Base-by-base conservation (phyloP, 2,113 vertebrate species). In the Bettongia penicillata region DNA sequence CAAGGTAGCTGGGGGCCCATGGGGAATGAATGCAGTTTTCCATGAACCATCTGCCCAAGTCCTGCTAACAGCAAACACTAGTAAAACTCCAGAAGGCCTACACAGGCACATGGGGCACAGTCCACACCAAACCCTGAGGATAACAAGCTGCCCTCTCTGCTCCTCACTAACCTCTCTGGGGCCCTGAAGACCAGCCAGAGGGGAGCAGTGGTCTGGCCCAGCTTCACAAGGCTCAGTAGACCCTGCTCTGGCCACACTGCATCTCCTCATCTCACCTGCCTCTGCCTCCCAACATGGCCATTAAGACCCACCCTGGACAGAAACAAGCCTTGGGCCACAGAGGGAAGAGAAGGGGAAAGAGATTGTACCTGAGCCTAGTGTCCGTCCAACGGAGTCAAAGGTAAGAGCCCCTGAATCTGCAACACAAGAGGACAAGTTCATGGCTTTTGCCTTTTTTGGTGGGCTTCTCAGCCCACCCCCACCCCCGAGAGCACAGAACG, bases 361-460 rank as follows among this genome's bases (percentile, higher is more conserved):
- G 97, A 96, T 98, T 99, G 99, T 99, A 99, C 99, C 99, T 99
- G 99, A 99, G 99, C 99, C 99, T 99, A 99, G 98, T 93, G 99
- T 98, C 97, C 97, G 99, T 99, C 99, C 99, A 99, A 97, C 99
- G 99, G 98, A 99, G 99, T 99, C 98, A 98, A 98, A 98, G 98
- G 99, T 98, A 98, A 99, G 99, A 98, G 98, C 98, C 98, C 99
- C 97, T 99, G 99, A 98, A 99, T 99, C 99, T 99, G 99, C 98
- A 99, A 99, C 98, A 99, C 99, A 99, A 99, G 99, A 99, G 99
- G 98, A 99, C 97, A 99, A 98, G 98, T 99, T 99, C 98, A 99
- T 98, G 97, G 97, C 97, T 97, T 99, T 98, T 97, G 98, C 97
- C 97, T 97, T 94, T 48, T 94, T 98, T 37, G 31, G 61, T 5